Conservation (phyloP, 2,113 vertebrate genomes). For the Bubalus kerabau region DNA sequence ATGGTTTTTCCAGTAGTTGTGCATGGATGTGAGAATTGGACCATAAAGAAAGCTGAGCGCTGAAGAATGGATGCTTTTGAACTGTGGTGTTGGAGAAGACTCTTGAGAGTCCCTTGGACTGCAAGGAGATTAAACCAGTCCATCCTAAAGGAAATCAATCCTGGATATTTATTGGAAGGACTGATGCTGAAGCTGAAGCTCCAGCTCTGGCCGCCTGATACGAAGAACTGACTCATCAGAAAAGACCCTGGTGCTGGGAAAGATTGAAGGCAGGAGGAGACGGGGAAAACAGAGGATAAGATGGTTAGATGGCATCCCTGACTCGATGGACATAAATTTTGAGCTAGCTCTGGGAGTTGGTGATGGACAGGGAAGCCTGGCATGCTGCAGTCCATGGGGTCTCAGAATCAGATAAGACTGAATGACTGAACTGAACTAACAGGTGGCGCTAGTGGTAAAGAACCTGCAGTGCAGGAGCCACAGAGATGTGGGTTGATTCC, state of each 20-base stretch:
- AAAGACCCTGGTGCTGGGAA: not conserved
- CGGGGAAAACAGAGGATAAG: not conserved
- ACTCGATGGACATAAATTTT: not conserved
- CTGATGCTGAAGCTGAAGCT: not conserved
- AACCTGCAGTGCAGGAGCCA: not conserved
- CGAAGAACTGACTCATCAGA: not conserved
- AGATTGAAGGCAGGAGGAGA: not conserved
- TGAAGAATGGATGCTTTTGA: not conserved
- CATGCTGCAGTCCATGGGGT: not conserved
- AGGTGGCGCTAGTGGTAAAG: not conserved
- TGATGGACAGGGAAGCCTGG: not conserved
- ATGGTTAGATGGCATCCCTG: not conserved
- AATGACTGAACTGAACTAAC: not conserved
- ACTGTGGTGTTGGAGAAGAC: not conserved
- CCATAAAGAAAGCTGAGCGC: not conserved
- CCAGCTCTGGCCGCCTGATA: not conserved
- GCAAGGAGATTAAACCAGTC: not conserved
- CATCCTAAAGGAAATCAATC: not conserved
- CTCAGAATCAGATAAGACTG: not conserved
- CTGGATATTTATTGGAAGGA: not conserved
- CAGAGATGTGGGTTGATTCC: not conserved
- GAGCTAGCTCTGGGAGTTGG: not conserved
- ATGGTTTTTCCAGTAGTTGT: not conserved
- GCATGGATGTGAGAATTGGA: not conserved
- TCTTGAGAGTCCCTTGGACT: not conserved